Evolutionary conservation across 37 sponge, comb jelly and placozoan species (phyloP).

Genomic region (Ephydatia muelleri): DNA sequence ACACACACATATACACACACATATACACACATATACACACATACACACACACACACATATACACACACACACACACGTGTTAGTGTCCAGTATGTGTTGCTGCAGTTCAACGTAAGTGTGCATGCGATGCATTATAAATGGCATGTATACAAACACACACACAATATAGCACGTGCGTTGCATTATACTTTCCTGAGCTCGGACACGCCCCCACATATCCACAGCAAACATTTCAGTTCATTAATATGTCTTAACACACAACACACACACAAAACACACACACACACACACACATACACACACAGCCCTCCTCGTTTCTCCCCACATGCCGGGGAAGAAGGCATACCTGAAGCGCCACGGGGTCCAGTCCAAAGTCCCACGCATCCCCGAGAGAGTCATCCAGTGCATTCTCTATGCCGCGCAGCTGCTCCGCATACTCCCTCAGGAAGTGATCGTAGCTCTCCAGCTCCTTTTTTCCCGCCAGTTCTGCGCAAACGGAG

Average conservation of each 20-base stretch:
- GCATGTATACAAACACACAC: too few species aligned
- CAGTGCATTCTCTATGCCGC: constrained; percentile 75
- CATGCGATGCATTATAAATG: too few species aligned
- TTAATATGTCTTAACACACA: background rate
- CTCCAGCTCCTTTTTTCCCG: constrained; percentile 69
- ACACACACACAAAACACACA: background rate
- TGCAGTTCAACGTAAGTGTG: too few species aligned
- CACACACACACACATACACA: background rate
- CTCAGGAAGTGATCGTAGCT: constrained; percentile 69
- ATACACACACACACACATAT: background rate
- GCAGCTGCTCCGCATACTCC: constrained; percentile 76
- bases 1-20: background rate
- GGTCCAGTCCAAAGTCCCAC: constrained; percentile 92
- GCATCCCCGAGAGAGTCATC: constrained; percentile 77
- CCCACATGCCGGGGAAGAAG: background rate
- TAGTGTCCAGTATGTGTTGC: too few species aligned
- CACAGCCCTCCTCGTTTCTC: too few species aligned
- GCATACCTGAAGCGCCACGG: constrained; percentile 74
- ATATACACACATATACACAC: background rate
- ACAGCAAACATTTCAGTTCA: too few species aligned
- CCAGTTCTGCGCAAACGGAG: constrained; percentile 43
- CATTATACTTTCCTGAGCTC: too few species aligned
- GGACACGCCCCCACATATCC: too few species aligned
- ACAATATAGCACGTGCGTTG: too few species aligned
- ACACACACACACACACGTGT: background rate